Base-by-base conservation (phyloP, 2,113 vertebrate genomes). In the Neofelis nebulosa region DNA sequence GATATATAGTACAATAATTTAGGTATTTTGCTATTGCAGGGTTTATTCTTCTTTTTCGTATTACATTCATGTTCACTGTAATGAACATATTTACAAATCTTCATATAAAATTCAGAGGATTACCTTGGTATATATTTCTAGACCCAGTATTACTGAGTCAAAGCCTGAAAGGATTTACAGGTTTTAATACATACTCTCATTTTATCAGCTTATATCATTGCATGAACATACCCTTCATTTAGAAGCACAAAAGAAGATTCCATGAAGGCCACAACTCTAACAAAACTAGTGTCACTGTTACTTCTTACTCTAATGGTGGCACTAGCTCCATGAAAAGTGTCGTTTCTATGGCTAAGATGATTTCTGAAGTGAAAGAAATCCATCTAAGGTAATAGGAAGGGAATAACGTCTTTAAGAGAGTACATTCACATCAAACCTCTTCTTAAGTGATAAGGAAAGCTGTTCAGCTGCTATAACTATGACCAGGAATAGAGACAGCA, bases 341-440 rank as follows among this genome's bases (percentile, higher is more conserved):
- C 68, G 15, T 78, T 92, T 45, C 33, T 79, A 63, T 13, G 9
- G 68, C 19, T 89, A 69, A 65, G 69, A 31, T n/a, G 31, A 89
- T 73, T 92, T 84, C 55, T 69, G 55, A 92, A 82, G 36, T 71
- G 52, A 89, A 87, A 81, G 38, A 96, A 94, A 65, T 45, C 45
- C n/a, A 68, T 38, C 41, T 31, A 89, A 94, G 63, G 31, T 55
- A 48, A 76, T 21, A 93, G 7, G 18, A 41, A 94, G 5, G 68
- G 33, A 86, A 84, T 33, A 76, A 78, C 25, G 18, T 79, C 55
- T 84, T 69, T 29, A 73, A 69, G 78, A 68, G 48, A 57, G 45
- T 5, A 71, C 7, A 57, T 23, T 73, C 48, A 95, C 19, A 68
- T 36, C 15, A 69, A 41, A 33, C 13, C 23, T 82, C 41, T 73